Base-by-base conservation (phyloP, 2,888 invertebrate species). In the Stramonita haemastoma region DNA sequence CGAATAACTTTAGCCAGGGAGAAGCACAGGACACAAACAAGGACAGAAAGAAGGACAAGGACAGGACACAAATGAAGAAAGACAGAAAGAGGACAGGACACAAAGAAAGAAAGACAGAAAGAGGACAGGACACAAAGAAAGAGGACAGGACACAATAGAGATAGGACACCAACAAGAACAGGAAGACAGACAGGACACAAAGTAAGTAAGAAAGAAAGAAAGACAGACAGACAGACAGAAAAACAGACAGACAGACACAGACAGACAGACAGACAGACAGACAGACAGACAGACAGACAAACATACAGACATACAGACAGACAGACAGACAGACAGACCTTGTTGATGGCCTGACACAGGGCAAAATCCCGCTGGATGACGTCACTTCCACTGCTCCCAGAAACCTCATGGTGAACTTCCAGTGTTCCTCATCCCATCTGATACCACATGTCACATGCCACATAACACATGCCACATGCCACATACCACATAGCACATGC, bases 361-460 rank as follows among this genome's bases (percentile, higher is more conserved):
- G 99, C 98, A 15, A 98, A 98, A 36, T 99, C 99, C n/a, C 99
- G 96, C 99, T 99, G 96, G 99, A 99, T 93, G 98, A 98, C 93
- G 98, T 96, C 0, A 99, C 99, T 96, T 99, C 99, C 87, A 99
- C 98, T 0, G 99, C 99, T 0, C 99, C 99, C 96, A 99, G 97
- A 96, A 99, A 99, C 94, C 98, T 98, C 95, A 99, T 96, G 92
- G 95, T 96, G 87, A 95, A 95, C 89, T 94, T 94, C 66, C 93
- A 93, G 90, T 92, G 92, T 26, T 93, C 94, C 81, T 93, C 93
- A 32, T 94, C 94, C 93, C 87, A 92, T 93, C 60, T 90, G 79
- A 4, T 17, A 70, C 70, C 19, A 22, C 11, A 26, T 70, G 22
- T n/a, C n/a, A n/a, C n/a, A n/a, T n/a, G n/a, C n/a, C n/a, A n/a